phyloP scores from a whole-genome alignment of 2,888 invertebrate genomes.

The Pristionchus maxplancki region DNA sequence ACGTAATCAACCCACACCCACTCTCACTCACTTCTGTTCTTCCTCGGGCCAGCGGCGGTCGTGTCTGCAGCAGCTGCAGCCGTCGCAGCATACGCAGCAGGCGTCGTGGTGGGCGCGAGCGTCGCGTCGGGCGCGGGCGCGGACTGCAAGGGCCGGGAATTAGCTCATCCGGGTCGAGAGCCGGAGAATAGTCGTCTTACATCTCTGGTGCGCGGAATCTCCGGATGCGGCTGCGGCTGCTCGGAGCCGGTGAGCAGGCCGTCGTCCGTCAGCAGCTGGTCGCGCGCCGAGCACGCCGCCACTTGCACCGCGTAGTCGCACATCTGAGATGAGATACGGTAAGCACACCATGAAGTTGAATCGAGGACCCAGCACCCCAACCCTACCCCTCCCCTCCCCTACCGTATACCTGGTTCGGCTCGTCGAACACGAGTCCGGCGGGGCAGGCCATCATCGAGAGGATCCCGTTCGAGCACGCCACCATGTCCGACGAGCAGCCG shows the following conservation, averaged over 20 bases:
- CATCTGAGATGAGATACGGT: background rate
- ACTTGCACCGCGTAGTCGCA: slow-evolving; percentile 22
- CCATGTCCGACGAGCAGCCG: slow-evolving; percentile 36
- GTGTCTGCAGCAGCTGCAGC: background rate
- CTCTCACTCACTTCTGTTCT: slow-evolving; percentile 36
- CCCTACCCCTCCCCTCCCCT: no score
- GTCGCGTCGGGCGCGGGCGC: slow-evolving; percentile 1
- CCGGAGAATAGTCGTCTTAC: no score
- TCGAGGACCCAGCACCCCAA: background rate
- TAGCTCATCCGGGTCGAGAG: no score
- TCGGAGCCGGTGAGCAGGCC: background rate
- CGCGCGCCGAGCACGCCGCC: background rate
- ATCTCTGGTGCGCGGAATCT: slow-evolving; percentile 11
- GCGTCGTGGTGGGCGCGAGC: background rate
- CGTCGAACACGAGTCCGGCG: slow-evolving; percentile 33
- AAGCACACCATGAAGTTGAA: no score
- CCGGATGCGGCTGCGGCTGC: no score
- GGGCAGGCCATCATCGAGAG: slow-evolving; percentile 11
- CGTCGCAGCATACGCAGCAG: no score
- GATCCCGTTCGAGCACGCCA: slow-evolving; percentile 37
- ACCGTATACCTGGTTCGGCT: slow-evolving; percentile 10
- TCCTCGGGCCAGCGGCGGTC: background rate
- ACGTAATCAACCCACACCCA: no score
- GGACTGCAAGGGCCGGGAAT: no score
- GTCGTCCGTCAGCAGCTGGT: no score